A percentile compares a stretch with the other conserved stretches of the same genome.
phyloP scores from a whole-genome alignment of 2,113 vertebrate species.

The Oryzias woworae region DNA sequence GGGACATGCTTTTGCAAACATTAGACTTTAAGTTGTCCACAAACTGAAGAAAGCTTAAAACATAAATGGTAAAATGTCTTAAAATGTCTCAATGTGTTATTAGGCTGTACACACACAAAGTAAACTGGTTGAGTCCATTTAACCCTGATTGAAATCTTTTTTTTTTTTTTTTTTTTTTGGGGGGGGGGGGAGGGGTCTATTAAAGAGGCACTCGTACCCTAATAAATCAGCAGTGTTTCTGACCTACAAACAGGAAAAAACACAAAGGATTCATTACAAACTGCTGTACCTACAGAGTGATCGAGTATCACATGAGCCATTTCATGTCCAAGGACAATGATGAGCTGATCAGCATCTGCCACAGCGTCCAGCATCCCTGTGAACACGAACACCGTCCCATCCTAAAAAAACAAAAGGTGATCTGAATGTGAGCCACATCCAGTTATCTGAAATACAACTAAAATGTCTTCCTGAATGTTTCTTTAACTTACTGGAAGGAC shows the following conservation, averaged over 20 bases:
- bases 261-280: neutral
- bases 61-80: too few relatives aligned
- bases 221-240: too few relatives aligned
- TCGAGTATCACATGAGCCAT: slow-evolving; percentile 90
- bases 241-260: neutral
- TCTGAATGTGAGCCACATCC: neutral
- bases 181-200: too few relatives aligned
- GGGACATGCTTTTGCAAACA: too few relatives aligned
- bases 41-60: too few relatives aligned
- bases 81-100: too few relatives aligned
- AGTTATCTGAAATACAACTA: neutral
- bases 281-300: slow-evolving; percentile 84
- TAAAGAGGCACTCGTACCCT: too few relatives aligned
- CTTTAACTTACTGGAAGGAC: slow-evolving; percentile 86
- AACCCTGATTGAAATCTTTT: too few relatives aligned
- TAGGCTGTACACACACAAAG: too few relatives aligned
- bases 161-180: too few relatives aligned
- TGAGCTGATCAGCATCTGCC: slow-evolving; percentile 86
- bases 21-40: too few relatives aligned
- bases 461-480: neutral
- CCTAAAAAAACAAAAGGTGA: slow-evolving; percentile 69
- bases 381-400: slow-evolving; percentile 92
- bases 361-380: slow-evolving; percentile 88
- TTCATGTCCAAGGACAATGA: slow-evolving; percentile 91
- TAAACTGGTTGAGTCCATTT: too few relatives aligned